These are phyloP conservation scores for Eupsittula cactorum DNA, from an alignment of 2,113 vertebrate species.

Conservation along the genomic window DNA sequence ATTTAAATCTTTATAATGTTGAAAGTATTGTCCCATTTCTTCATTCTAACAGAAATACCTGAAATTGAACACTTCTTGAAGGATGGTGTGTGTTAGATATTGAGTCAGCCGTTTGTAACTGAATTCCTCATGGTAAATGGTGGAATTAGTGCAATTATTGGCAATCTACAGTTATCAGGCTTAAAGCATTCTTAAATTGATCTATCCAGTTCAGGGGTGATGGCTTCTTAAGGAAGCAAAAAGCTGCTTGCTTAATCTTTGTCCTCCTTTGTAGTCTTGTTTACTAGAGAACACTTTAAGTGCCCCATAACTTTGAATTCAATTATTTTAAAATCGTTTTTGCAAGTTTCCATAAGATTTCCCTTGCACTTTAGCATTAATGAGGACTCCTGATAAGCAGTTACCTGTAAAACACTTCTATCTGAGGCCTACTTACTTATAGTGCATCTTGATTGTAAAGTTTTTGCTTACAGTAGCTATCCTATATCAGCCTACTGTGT, in stretches of 20 bases:
- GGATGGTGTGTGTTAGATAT: not conserved
- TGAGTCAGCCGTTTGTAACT: not conserved
- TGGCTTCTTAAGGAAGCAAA: not conserved
- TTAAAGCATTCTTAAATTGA: not conserved
- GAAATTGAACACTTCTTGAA: not conserved
- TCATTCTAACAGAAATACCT: not conserved
- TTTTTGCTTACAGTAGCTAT: not conserved
- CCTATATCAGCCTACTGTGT: not conserved
- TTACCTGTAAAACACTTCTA: not conserved
- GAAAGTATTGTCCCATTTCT: not conserved
- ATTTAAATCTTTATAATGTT: not conserved
- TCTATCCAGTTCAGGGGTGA: not conserved
- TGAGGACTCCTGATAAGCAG: not conserved
- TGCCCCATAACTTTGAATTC: not conserved
- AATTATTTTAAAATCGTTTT: constrained; percentile 12
- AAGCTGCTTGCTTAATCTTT: not conserved
- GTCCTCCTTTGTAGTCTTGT: not conserved
- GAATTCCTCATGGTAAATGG: not conserved
- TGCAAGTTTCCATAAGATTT: not conserved
- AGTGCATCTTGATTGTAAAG: not conserved
- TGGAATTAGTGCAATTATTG: not conserved
- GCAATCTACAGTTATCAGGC: not conserved
- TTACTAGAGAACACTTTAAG: not conserved
- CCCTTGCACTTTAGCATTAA: not conserved
- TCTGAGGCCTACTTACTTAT: not conserved